phyloP scores from a whole-genome alignment of 1,140 invertebrate species.

The Drosophila tristis region DNA sequence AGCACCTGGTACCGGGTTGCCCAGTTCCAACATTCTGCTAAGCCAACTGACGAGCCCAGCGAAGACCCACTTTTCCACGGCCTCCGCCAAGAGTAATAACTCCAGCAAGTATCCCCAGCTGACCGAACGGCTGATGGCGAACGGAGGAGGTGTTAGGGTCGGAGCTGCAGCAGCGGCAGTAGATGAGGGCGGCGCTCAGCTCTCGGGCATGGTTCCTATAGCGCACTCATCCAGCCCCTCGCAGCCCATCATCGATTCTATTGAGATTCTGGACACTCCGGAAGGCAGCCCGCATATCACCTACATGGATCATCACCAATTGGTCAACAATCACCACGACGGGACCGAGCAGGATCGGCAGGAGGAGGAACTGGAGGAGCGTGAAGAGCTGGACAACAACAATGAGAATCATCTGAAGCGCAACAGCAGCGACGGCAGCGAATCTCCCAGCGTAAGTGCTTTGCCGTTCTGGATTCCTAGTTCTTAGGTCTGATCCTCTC shows the following conservation, averaged over 20 bases:
- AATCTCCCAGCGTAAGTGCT: constrained; percentile 70
- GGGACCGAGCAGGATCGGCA: constrained; percentile 39
- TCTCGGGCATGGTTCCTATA: not conserved
- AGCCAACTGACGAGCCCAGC: constrained; percentile 68
- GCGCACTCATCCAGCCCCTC: constrained; percentile 8
- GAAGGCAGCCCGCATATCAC: constrained; percentile 69
- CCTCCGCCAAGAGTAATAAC: constrained; percentile 24
- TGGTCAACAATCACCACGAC: constrained; percentile 57
- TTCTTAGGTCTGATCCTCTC: not conserved
- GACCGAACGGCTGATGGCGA: constrained; percentile 72
- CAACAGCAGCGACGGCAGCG: constrained; percentile 43
- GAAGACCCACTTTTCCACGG: constrained; percentile 54
- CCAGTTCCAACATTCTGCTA: constrained; percentile 62
- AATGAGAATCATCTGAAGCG: constrained; percentile 71
- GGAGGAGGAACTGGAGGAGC: constrained; percentile 34
- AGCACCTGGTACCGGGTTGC: constrained; percentile 17
- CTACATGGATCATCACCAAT: constrained; percentile 31
- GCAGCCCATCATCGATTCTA: constrained; percentile 69
- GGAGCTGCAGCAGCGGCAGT: not conserved
- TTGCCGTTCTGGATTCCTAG: not conserved
- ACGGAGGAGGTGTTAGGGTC: constrained; percentile 46
- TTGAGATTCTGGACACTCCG: constrained; percentile 79
- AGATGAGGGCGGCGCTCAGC: not conserved
- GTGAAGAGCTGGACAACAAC: constrained; percentile 52
- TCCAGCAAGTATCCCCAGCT: constrained; percentile 73